phyloP scores from a whole-genome alignment of 2,113 vertebrate genomes.

The Cochlearius cochlearius region DNA sequence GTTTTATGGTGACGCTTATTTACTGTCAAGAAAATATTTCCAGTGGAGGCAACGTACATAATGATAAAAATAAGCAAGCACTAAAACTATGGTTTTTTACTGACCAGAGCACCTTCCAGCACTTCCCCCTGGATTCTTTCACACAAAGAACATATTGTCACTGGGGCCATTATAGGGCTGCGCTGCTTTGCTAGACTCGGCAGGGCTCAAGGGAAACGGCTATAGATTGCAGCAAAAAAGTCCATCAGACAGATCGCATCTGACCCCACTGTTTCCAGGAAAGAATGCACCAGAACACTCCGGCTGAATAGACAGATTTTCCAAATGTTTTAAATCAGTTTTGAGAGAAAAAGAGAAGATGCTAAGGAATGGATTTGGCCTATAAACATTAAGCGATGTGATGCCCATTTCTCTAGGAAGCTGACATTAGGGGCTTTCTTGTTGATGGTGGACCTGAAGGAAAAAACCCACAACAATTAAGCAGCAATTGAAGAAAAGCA shows the following conservation, averaged over 20 bases:
- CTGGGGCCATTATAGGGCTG: constrained; percentile 88
- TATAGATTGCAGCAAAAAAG: constrained; percentile 88
- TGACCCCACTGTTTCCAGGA: constrained; percentile 85
- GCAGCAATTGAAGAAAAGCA: constrained; percentile 87
- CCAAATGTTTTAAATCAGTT: constrained; percentile 98
- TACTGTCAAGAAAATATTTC: constrained; percentile 89
- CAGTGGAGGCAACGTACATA: constrained; percentile 81
- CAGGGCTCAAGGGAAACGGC: constrained; percentile 88
- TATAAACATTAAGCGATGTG: constrained; percentile 82
- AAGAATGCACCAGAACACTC: constrained; percentile 82
- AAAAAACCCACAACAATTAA: constrained; percentile 88
- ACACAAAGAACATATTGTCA: constrained; percentile 97
- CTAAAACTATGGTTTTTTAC: constrained; percentile 81
- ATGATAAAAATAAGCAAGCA: constrained; percentile 82
- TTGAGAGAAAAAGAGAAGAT: constrained; percentile 84
- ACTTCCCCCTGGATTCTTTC: constrained; percentile 88
- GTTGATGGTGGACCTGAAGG: constrained; percentile 81
- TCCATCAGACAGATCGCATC: constrained; percentile 91
- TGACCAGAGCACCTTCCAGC: constrained; percentile 80
- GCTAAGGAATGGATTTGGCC: constrained; percentile 91
- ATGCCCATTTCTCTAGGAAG: constrained; percentile 86
- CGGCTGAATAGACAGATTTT: constrained; percentile 96
- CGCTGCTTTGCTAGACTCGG: constrained; percentile 80
- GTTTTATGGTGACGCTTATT: constrained; percentile 78
- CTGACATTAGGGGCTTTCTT: constrained; percentile 85